Percentiles rank a stretch among this genome's conserved stretches.
Conservation (phyloP, 2,888 invertebrate species). For the Dendrolimus houi region DNA sequence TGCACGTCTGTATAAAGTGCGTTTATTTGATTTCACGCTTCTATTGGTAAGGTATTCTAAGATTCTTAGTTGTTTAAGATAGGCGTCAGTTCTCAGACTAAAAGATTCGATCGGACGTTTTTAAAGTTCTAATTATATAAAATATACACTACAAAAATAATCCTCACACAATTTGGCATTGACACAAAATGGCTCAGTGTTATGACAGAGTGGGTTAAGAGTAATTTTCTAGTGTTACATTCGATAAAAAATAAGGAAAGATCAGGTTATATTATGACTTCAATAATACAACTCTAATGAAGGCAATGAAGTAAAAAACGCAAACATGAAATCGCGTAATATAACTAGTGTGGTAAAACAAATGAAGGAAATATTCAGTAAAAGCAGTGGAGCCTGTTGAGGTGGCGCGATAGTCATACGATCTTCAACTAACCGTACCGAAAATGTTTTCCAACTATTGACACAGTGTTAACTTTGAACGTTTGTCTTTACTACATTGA, state of each 20-base stretch:
- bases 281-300: constrained; percentile 13
- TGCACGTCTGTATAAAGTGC: too few species aligned
- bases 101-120: too few species aligned
- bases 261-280: constrained; percentile 1
- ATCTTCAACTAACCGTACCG: constrained; percentile 25
- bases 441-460: constrained; percentile 26
- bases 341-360: constrained; percentile 11
- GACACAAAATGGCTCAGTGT: neutral
- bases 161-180: neutral
- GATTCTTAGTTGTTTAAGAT: too few species aligned
- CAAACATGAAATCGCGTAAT: constrained; percentile 11
- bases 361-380: constrained; percentile 23
- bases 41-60: too few species aligned
- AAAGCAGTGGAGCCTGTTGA: constrained; percentile 27
- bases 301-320: constrained; percentile 7
- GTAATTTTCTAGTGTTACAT: neutral
- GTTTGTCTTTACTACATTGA: too few species aligned
- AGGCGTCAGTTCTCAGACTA: too few species aligned
- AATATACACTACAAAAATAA: neutral
- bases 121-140: neutral
- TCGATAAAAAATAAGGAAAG: neutral
- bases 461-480: constrained; percentile 18
- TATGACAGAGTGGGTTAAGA: neutral
- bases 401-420: constrained; percentile 55
- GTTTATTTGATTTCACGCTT: too few species aligned